Evolutionary conservation across 2,113 vertebrate genomes (phyloP), one percentile per base, ranked within the genome.

Genomic region (Laterallus jamaicensis): DNA sequence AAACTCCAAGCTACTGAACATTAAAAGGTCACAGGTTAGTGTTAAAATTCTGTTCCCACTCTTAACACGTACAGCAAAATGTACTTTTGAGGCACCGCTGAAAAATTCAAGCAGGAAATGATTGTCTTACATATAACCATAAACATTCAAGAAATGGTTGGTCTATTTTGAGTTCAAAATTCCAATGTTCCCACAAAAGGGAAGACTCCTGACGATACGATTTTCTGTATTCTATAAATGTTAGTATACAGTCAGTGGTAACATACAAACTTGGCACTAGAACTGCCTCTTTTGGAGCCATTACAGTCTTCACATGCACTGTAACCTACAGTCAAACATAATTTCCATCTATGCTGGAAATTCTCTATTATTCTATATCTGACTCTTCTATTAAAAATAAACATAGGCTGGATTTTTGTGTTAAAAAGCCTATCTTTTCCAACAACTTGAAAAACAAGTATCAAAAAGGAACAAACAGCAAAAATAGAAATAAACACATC

Each of bases 351-450:
- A 40, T 37, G 55, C 62, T 92, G 89, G 86, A 96, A 93, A 95
- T 91, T 35, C 63, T 84, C 69, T 89, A 55, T 83, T 96, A 71
- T 56, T 78, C 88, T 81, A n/a, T 76, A 75, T 67, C 69, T 88
- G 70, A 91, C 82, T 86, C 86, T 75, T 96, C 83, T 96, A 96
- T 87, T 94, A 96, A 92, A 94, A 97, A 96, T 95, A 96, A 88
- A 82, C 58, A 39, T 37, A 78, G 69, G 90, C 81, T 87, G 52
- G 39, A 87, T 86, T 95, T 96, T 59, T 50, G 59, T 86, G 63
- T 94, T 86, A 90, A 95, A 94, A 95, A 92, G 39, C 54, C 78
- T 40, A 40, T 82, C 84, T 86, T 95, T 75, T 73, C 64, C 44
- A 82, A 89, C 66, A 80, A 52, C 75, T 82, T 85, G 90, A 94